These are phyloP conservation scores for Agriopis leucophaearia DNA, from an alignment of 2,888 invertebrate genomes.

Conservation along the genomic window DNA sequence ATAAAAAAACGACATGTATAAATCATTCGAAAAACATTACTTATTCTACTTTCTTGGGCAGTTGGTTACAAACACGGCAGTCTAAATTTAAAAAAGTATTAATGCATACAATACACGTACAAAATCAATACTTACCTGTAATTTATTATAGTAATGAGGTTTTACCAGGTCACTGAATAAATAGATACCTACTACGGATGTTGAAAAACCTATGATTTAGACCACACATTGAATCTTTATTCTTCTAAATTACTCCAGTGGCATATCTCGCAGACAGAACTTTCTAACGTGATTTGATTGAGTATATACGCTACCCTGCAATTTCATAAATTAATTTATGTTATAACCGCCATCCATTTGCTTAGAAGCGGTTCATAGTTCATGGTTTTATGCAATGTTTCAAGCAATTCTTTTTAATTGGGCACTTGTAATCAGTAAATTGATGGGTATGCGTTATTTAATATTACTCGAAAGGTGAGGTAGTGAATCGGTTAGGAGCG, in stretches of 20 bases:
- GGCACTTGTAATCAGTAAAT: conserved; percentile 55
- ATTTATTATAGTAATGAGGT: not conserved
- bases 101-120: conserved; percentile 1
- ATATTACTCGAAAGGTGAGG: conserved; percentile 49
- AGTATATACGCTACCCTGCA: conserved; percentile 55
- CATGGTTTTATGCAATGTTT: conserved; percentile 60
- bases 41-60: no score
- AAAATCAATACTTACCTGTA: not conserved
- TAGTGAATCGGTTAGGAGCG: conserved; percentile 3
- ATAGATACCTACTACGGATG: conserved; percentile 20
- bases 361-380: conserved; percentile 67
- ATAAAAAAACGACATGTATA: no score
- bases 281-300: conserved; percentile 65
- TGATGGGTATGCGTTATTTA: conserved; percentile 46
- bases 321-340: conserved; percentile 66
- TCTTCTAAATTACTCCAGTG: conserved; percentile 32
- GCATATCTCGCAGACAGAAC: conserved; percentile 45
- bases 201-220: conserved; percentile 35
- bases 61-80: not conserved
- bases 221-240: conserved; percentile 35
- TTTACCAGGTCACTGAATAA: conserved; percentile 23
- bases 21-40: no score
- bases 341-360: conserved; percentile 58
- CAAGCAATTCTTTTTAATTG: conserved; percentile 61
- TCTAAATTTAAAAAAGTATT: not conserved